phyloP scores from a whole-genome alignment of 2,113 vertebrate species.

The Corydoras sp. region DNA sequence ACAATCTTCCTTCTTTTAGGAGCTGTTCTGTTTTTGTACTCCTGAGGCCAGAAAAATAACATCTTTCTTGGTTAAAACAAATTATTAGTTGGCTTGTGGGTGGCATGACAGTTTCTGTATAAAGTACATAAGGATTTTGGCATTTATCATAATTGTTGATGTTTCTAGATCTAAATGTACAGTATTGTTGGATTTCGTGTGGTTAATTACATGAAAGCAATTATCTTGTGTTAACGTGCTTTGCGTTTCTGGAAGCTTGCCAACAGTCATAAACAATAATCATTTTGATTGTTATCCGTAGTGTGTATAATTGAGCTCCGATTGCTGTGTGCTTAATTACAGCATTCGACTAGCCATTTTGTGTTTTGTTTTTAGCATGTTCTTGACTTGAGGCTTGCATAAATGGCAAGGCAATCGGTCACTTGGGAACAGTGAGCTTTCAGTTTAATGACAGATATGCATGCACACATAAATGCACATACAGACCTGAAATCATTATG shows the following conservation, averaged over 20 bases:
- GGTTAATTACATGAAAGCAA: neutral
- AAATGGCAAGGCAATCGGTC: slow-evolving; percentile 9
- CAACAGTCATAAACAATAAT: neutral
- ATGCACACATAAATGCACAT: slow-evolving; percentile 16
- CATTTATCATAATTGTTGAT: too few species aligned
- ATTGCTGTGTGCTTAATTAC: slow-evolving; percentile 31
- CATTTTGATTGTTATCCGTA: slow-evolving; percentile 3
- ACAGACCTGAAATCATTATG: neutral
- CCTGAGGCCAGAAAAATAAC: too few species aligned
- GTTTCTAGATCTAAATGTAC: too few species aligned
- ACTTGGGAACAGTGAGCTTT: slow-evolving; percentile 19
- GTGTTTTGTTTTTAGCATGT: slow-evolving; percentile 14
- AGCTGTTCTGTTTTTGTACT: too few species aligned
- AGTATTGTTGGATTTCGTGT: neutral
- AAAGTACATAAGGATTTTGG: too few species aligned
- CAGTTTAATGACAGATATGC: slow-evolving; percentile 7
- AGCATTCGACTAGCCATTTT: slow-evolving; percentile 30
- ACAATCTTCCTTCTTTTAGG: too few species aligned
- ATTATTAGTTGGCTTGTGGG: too few species aligned
- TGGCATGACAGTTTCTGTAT: too few species aligned
- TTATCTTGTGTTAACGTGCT: neutral
- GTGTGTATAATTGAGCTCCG: slow-evolving; percentile 21
- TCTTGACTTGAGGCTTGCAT: slow-evolving; percentile 13
- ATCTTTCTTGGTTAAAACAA: too few species aligned
- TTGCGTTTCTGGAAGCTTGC: neutral